These are phyloP conservation scores for Chalcis sispes DNA, from an alignment of 2,888 invertebrate genomes.

Conservation along the genomic window DNA sequence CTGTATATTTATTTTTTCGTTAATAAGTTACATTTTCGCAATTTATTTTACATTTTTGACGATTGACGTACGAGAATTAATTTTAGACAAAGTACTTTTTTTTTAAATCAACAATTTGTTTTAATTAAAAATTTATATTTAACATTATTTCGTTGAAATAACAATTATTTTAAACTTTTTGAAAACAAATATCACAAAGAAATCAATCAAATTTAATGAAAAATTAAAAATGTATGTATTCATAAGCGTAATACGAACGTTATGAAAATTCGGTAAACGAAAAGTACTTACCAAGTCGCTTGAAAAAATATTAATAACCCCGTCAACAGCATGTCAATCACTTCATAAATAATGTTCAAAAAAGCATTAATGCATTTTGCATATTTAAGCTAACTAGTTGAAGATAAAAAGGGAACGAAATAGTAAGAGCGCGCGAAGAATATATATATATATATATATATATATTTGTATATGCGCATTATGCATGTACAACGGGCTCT, in stretches of 20 bases:
- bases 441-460: slow-evolving; percentile 3
- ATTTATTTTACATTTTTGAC: no score
- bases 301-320: slow-evolving; percentile 19
- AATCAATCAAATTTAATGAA: not conserved
- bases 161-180: no score
- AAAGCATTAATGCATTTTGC: slow-evolving; percentile 19
- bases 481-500: slow-evolving; percentile 67
- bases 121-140: no score
- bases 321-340: slow-evolving; percentile 11
- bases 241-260: no score
- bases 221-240: not conserved
- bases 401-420: slow-evolving; percentile 8
- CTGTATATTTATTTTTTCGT: no score
- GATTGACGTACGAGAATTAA: no score
- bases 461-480: slow-evolving; percentile 70
- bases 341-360: slow-evolving; percentile 31
- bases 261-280: not conserved
- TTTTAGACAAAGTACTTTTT: no score
- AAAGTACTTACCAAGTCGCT: not conserved
- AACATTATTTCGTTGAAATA: no score
- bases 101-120: no score
- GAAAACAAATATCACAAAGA: no score
- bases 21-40: no score
- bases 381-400: not conserved
- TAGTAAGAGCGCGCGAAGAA: slow-evolving; percentile 1